Percentiles rank a stretch among this genome's conserved stretches.
These are phyloP conservation scores for Ivindomyrus marchei DNA, from an alignment of 2,113 vertebrate species.

Conservation along the genomic window DNA sequence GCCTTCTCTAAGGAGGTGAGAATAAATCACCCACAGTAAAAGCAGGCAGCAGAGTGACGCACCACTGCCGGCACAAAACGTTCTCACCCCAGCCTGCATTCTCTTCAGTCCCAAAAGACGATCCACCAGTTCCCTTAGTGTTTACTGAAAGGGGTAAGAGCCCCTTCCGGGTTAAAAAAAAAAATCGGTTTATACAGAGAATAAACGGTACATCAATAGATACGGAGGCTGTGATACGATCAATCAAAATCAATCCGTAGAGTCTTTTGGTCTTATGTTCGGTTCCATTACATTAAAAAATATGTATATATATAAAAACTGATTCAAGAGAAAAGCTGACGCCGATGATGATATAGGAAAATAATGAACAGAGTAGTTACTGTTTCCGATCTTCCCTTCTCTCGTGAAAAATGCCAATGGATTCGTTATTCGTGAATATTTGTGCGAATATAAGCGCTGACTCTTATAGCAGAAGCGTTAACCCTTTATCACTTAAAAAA, in stretches of 20 bases:
- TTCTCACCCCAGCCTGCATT: slow-evolving; percentile 71
- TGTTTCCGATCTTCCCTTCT: background rate
- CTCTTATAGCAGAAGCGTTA: background rate
- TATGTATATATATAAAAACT: background rate
- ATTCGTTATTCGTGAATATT: slow-evolving; percentile 9
- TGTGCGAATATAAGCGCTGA: background rate
- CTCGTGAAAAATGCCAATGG: background rate
- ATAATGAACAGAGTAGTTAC: background rate
- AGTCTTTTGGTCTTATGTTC: slow-evolving; percentile 46
- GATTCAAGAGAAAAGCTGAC: background rate
- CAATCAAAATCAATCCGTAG: slow-evolving; percentile 15
- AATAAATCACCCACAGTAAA: slow-evolving; percentile 71
- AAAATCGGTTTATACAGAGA: background rate
- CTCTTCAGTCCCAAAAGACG: slow-evolving; percentile 41
- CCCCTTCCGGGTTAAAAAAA: slow-evolving; percentile 12
- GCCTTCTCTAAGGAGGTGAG: slow-evolving; percentile 73
- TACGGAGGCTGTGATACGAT: background rate
- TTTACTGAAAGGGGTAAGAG: background rate
- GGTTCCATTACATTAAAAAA: slow-evolving; percentile 52
- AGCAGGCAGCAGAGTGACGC: slow-evolving; percentile 73
- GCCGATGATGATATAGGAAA: background rate
- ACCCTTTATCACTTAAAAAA: slow-evolving; percentile 4
- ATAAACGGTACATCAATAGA: slow-evolving; percentile 8
- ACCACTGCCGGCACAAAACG: slow-evolving; percentile 68
- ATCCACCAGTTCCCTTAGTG: slow-evolving; percentile 10